Evolutionary conservation across 2,797 vertebrate genomes (phyloP).

Genomic region (Champsocephalus gunnari): DNA sequence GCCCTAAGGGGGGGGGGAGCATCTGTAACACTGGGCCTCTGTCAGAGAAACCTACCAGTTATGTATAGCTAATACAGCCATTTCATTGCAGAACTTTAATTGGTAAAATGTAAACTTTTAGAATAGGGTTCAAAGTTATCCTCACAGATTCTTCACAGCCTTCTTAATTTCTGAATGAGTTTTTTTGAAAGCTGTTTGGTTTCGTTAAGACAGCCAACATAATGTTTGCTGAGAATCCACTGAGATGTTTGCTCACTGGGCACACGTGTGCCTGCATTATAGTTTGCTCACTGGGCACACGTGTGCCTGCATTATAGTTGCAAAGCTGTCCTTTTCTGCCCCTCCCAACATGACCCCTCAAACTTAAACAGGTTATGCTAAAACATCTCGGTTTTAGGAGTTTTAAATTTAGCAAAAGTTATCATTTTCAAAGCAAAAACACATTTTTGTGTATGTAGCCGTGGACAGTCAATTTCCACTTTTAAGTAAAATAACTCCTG

Average conservation of each 20-base stretch:
- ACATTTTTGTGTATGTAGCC: too few species aligned
- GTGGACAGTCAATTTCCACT: too few species aligned
- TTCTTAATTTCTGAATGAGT: background rate
- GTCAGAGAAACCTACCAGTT: slow-evolving; percentile 7
- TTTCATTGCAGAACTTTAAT: background rate
- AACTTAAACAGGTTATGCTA: too few species aligned
- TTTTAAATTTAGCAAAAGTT: too few species aligned
- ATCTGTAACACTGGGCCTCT: slow-evolving; percentile 16
- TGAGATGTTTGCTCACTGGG: slow-evolving; percentile 21
- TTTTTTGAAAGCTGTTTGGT: slow-evolving; percentile 21
- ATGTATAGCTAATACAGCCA: background rate
- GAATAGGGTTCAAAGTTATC: background rate
- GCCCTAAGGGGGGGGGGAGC: slow-evolving; percentile 40
- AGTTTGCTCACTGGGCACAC: background rate
- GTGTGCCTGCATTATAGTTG: too few species aligned
- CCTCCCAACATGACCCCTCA: too few species aligned
- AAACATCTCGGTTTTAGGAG: too few species aligned
- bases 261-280: too few species aligned
- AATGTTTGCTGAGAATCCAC: slow-evolving; percentile 19
- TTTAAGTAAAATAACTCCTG: background rate
- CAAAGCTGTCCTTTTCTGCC: too few species aligned
- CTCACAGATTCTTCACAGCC: too few species aligned
- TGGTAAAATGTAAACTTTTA: background rate
- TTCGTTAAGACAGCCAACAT: background rate
- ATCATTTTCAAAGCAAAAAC: too few species aligned